Evolutionary conservation across 2,888 invertebrate species (phyloP).

Genomic region (Caenorhabditis afra): DNA sequence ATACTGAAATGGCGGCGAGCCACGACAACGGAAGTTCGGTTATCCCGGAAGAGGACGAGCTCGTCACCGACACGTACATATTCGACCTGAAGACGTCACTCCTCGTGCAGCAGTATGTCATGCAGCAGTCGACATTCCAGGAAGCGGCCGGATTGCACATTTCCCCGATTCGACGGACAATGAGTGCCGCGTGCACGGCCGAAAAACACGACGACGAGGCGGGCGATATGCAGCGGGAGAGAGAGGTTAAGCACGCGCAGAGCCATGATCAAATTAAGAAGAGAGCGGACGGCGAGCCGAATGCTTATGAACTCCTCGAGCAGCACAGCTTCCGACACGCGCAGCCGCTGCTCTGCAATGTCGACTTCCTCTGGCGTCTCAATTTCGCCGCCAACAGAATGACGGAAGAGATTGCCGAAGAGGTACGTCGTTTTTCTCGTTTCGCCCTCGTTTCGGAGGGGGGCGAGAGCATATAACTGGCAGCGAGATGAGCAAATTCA

Average conservation of each 20-base stretch:
- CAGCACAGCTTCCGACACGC: slow-evolving; percentile 70
- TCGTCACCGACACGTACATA: slow-evolving; percentile 29
- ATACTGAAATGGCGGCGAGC: background rate
- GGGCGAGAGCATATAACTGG: slow-evolving; percentile 14
- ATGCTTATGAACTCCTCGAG: slow-evolving; percentile 69
- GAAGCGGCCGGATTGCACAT: slow-evolving; percentile 31
- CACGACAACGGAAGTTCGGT: slow-evolving; percentile 20
- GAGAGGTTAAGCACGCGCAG: slow-evolving; percentile 59
- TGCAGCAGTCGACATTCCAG: slow-evolving; percentile 51
- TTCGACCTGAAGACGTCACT: slow-evolving; percentile 34
- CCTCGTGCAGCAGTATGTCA: slow-evolving; percentile 33
- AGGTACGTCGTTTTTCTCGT: slow-evolving; percentile 36
- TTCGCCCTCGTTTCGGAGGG: background rate
- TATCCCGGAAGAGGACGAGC: slow-evolving; percentile 44
- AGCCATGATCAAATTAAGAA: slow-evolving; percentile 64
- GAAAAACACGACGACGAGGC: slow-evolving; percentile 31
- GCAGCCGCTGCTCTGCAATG: slow-evolving; percentile 68
- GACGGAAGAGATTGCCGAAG: slow-evolving; percentile 78
- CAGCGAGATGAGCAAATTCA: slow-evolving; percentile 45
- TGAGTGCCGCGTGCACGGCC: slow-evolving; percentile 52
- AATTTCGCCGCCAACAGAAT: slow-evolving; percentile 78
- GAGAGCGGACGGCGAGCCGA: slow-evolving; percentile 48
- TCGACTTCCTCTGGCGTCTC: slow-evolving; percentile 76
- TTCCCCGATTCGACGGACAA: slow-evolving; percentile 59
- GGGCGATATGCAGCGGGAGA: slow-evolving; percentile 28